Base-by-base conservation (phyloP, 2,797 vertebrate species). In the Aldrovandia affinis region DNA sequence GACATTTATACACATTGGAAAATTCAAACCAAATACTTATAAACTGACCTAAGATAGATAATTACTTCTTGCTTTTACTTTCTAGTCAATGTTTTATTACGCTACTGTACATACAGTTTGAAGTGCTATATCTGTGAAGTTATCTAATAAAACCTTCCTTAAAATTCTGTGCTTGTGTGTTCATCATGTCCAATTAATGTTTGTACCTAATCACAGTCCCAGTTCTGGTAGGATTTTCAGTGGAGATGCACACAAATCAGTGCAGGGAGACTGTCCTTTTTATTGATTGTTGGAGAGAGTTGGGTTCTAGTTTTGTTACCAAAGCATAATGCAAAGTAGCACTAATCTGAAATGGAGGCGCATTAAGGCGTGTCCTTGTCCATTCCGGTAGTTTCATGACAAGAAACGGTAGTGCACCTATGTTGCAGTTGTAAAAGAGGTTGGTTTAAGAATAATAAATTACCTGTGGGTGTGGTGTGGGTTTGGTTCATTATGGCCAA, bases 101-200 rank as follows among this genome's bases (percentile, higher is more conserved):
- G 30, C 28, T 52, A 80, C 52, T 79, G 77, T 85, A 83, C 63
- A 83, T 79, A 77, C 61, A 83, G 59, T 33, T 73, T 83, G 39
- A 68, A 82, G 36, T 79, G 42, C 59, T n/a, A 28, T 81, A 85
- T 30, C 57, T 61, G 22, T 44, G 42, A 77, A 77, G n/a, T 70
- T 81, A 84, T 65, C 28, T 80, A 79, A 65, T 70, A 57, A 84
- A 80, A 50, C 54, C 50, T 28, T 0, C 9, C 8, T 47, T n/a
- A 47, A 77, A 25, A 77, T 77, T 47, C 39, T 52, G 54, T 39
- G 4, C 59, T 30, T 65, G n/a, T 80, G 39, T 68, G 30, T 79
- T 70, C 36, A 70, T 47, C n/a, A 3, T n/a, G 73, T 44, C 15
- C 10, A 25, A 25, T 25, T 8, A 8, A 25, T n/a, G 9, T 44